Base-by-base conservation (phyloP, 2,113 vertebrate genomes). In the Pseudolaguvia tuberculata region DNA sequence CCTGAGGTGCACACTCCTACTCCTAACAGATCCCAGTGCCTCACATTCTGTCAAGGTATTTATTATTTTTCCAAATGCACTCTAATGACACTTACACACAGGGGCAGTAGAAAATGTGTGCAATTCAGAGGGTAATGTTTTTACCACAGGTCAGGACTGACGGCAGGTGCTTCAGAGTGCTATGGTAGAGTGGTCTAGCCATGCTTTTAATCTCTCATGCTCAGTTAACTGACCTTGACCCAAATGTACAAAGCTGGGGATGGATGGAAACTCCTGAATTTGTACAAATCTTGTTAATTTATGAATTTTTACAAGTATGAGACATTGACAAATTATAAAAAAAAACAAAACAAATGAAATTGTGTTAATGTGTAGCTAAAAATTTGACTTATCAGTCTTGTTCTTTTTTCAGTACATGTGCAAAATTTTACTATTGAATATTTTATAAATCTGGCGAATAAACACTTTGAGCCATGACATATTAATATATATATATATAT, bases 21-120 rank as follows among this genome's bases (percentile, higher is more conserved):
- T 18, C 50, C 39, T 39, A 47, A 74, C 5, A 20, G 55, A 67
- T 48, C 23, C 2, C 1, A 88, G 87, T 89, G 86, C 83, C 85
- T 90, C 87, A 85, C 87, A 81, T 91, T 91, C 84, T 93, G 92
- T 93, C 90, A 93, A 90, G 91, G 92, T 89, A 88, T 92, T 88
- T 92, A 91, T 90, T 91, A 92, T 84, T 90, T 90, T 51, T 55
- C 14, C 39, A 47, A 48, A 53, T 31, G 5, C 63, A 42, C 42
- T 45, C 63, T 29, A 47, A 61, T 5, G 5, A 29, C 35, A 63
- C 21, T 47, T 31, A 42, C 29, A n/a, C 51, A 31, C 45, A 52
- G 51, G 29, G 50, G 56, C 50, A 56, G 50, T 57, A 21, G 13
- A 45, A 14, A 69, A 66, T 17, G 25, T 57, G 62, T 57, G 52